Conservation (phyloP, 2,888 invertebrate genomes). For the Ceraclea dissimilis region DNA sequence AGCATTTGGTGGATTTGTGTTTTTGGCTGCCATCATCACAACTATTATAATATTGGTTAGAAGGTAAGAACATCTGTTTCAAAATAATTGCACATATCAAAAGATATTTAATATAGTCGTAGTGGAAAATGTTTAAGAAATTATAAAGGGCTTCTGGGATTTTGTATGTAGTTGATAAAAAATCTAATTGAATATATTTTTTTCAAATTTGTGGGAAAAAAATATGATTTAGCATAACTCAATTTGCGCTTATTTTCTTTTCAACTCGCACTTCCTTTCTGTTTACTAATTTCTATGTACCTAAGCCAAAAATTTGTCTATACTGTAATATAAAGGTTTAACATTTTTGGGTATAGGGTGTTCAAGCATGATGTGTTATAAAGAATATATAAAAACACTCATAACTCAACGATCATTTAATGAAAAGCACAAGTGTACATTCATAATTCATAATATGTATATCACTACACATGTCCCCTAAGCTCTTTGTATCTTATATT, state of each 20-base stretch:
- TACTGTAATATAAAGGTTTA: not conserved
- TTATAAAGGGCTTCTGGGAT: conserved; percentile 8
- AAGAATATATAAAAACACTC: not conserved
- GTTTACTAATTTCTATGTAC: too few relatives aligned
- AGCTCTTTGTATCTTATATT: conserved; percentile 2
- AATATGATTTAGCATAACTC: not conserved
- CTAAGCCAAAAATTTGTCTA: not conserved
- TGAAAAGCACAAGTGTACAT: too few relatives aligned
- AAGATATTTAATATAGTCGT: not conserved
- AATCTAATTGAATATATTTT: too few relatives aligned
- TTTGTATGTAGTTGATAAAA: not conserved
- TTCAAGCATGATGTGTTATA: not conserved
- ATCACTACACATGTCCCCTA: conserved; percentile 2
- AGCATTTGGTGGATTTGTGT: conserved; percentile 85
- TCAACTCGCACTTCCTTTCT: not conserved
- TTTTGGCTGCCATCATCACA: conserved; percentile 81
- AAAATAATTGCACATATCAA: too few relatives aligned
- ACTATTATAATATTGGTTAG: conserved; percentile 80
- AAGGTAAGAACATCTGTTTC: conserved; percentile 54
- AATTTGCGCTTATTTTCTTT: conserved; percentile 3
- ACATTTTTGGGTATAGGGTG: not conserved
- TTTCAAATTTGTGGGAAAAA: too few relatives aligned
- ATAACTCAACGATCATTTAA: too few relatives aligned
- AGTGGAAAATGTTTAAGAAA: not conserved
- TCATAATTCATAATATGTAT: too few relatives aligned